phyloP scores from a whole-genome alignment of 1,140 invertebrate genomes.

The Lycorma delicatula region DNA sequence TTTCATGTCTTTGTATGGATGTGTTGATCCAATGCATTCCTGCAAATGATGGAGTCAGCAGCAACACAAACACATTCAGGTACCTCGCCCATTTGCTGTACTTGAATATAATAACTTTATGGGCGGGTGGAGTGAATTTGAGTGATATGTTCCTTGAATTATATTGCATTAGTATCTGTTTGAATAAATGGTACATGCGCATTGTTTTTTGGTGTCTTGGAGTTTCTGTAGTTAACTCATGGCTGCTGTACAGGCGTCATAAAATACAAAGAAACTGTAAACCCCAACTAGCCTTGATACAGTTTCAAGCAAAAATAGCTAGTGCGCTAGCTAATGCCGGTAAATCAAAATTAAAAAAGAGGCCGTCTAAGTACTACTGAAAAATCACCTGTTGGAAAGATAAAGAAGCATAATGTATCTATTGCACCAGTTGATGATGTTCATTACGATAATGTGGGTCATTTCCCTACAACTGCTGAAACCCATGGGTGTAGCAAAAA shows the following conservation, averaged over 20 bases:
- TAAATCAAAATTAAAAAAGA: not conserved
- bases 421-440: not conserved
- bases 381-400: not conserved
- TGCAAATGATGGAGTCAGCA: slow-evolving; percentile 2
- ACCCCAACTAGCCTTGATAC: not conserved
- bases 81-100: slow-evolving; percentile 7
- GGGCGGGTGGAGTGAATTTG: not conserved
- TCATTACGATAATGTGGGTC: not conserved
- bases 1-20: not conserved
- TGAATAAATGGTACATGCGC: not conserved
- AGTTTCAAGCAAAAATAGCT: not conserved
- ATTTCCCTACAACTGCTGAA: not conserved
- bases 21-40: not conserved
- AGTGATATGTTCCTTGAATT: not conserved
- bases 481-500: not conserved
- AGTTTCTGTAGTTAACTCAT: not conserved
- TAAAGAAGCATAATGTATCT: not conserved
- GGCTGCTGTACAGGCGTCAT: slow-evolving; percentile 4
- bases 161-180: not conserved
- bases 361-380: not conserved
- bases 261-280: not conserved
- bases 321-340: not conserved
- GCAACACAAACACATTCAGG: not conserved
- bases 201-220: not conserved
- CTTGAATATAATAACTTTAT: slow-evolving; percentile 1